Evolutionary conservation across 2,797 vertebrate genomes (phyloP).

Genomic region (Danio tinwini): DNA sequence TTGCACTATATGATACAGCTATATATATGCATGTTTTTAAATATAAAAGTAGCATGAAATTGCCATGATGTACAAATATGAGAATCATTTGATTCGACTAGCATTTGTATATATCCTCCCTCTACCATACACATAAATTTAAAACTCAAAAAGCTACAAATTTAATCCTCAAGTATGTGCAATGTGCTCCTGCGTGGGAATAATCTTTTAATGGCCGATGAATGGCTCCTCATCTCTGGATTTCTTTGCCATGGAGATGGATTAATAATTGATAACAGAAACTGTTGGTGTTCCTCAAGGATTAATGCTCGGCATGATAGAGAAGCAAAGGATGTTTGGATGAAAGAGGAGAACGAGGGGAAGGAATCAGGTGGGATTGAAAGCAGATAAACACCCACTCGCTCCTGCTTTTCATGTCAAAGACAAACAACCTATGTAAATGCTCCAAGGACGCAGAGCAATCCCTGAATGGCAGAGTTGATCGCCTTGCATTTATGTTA

Average conservation of each 20-base stretch:
- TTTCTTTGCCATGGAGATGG: conserved; percentile 50
- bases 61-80: neutral
- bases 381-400: conserved; percentile 60
- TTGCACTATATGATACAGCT: too few relatives aligned
- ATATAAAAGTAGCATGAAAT: too few relatives aligned
- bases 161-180: neutral
- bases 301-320: conserved; percentile 54
- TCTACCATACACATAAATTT: neutral
- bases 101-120: neutral
- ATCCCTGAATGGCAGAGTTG: conserved; percentile 45
- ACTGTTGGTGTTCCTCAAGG: conserved; percentile 56
- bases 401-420: conserved; percentile 39
- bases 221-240: conserved; percentile 47
- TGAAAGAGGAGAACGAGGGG: conserved; percentile 36
- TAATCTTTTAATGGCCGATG: conserved; percentile 53
- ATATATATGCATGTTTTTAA: too few relatives aligned
- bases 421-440: conserved; percentile 54
- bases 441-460: conserved; percentile 55
- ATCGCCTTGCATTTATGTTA: conserved; percentile 55
- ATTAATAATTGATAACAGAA: conserved; percentile 64
- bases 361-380: conserved; percentile 58
- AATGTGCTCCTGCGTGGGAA: conserved; percentile 21
- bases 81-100: neutral
- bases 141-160: neutral
- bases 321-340: conserved; percentile 45